A percentile compares a stretch with the other conserved stretches of the same genome.
Conservation (phyloP, 2,113 vertebrate species). For the Cyanoderma ruficeps region DNA sequence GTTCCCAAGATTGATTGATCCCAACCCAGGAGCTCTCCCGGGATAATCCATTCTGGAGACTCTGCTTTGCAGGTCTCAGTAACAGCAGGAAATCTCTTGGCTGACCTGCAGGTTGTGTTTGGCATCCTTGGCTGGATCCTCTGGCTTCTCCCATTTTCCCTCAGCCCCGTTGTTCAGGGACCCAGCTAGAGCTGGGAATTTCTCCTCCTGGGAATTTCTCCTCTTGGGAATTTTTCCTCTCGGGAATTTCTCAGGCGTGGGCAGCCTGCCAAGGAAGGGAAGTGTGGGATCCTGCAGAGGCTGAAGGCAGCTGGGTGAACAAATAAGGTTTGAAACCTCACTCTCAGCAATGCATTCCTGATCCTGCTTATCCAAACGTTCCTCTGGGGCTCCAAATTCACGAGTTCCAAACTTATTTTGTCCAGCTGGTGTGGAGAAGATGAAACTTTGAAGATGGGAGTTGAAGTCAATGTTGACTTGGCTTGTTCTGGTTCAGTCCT, state of each 20-base stretch:
- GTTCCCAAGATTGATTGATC: fast-evolving
- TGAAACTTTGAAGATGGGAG: background rate
- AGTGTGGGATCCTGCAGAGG: background rate
- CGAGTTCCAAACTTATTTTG: background rate
- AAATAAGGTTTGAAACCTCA: background rate
- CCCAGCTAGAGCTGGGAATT: background rate
- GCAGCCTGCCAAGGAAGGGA: background rate
- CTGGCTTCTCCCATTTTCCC: background rate
- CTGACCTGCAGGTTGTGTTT: background rate
- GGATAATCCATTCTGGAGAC: background rate
- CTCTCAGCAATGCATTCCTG: fast-evolving
- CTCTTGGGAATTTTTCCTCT: background rate
- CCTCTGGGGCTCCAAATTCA: background rate
- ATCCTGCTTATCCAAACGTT: background rate
- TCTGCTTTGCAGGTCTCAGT: fast-evolving
- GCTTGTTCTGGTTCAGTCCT: background rate
- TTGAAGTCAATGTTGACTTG: conserved; percentile 6
- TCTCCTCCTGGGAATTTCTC: background rate
- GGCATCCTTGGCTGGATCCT: background rate
- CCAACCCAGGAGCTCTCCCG: background rate
- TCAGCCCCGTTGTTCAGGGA: fast-evolving
- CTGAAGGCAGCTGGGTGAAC: background rate
- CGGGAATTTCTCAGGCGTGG: background rate
- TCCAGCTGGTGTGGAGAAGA: background rate
- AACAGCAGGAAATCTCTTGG: background rate